Percentiles rank a stretch among this genome's conserved stretches.
These are phyloP conservation scores for Leptocoma aspasia DNA, from an alignment of 2,113 vertebrate genomes.

Conservation along the genomic window DNA sequence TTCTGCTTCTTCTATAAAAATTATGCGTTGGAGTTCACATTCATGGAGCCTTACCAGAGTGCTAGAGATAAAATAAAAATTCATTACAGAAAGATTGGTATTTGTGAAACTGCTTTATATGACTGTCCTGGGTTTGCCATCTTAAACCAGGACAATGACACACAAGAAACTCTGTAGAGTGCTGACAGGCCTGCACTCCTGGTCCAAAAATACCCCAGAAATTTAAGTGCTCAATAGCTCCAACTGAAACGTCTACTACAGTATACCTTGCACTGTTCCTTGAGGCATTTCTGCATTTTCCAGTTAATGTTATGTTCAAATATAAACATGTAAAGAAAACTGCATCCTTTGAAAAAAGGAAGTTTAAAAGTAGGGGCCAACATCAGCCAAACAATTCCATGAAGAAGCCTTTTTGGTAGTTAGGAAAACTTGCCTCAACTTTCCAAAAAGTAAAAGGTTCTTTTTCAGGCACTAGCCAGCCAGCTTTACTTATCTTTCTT, in stretches of 20 bases:
- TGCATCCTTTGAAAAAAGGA: background rate
- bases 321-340: background rate
- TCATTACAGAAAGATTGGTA: background rate
- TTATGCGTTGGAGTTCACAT: background rate
- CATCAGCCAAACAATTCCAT: background rate
- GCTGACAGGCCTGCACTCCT: background rate
- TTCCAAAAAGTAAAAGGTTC: background rate
- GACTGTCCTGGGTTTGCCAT: background rate
- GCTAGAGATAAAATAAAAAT: background rate
- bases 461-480: background rate
- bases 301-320: background rate
- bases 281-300: background rate
- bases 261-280: rapidly evolving
- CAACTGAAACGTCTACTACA: background rate
- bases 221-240: background rate
- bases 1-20: background rate
- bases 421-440: background rate
- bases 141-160: background rate
- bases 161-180: background rate
- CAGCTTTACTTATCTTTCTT: background rate
- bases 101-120: background rate
- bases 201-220: background rate
- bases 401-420: background rate
- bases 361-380: background rate
- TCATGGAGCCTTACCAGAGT: background rate